Conservation (phyloP, 1,140 invertebrate genomes). For the Drosophila kanapiae region DNA sequence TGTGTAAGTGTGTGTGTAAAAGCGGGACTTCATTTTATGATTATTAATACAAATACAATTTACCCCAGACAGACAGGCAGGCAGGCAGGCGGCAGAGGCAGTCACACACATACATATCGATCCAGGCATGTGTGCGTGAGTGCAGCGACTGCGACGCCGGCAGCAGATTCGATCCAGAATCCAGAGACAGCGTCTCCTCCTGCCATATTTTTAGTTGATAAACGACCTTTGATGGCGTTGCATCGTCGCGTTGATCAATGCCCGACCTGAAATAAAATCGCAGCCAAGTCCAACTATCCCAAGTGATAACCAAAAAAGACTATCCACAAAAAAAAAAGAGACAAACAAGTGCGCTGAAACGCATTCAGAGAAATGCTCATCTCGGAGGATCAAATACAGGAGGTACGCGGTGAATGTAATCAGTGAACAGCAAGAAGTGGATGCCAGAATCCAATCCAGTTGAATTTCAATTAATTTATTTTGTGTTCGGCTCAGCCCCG, state of each 20-base stretch:
- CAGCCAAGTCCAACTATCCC: slow-evolving; percentile 6
- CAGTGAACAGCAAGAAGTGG: slow-evolving; percentile 29
- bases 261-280: slow-evolving; percentile 34
- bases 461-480: slow-evolving; percentile 73
- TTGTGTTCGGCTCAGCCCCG: slow-evolving; percentile 30
- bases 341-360: slow-evolving; percentile 40
- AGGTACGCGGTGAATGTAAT: slow-evolving; percentile 57
- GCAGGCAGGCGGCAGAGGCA: slow-evolving; percentile 3
- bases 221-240: slow-evolving; percentile 85
- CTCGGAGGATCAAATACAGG: slow-evolving; percentile 83
- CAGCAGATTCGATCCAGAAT: slow-evolving; percentile 39
- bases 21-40: slow-evolving; percentile 75
- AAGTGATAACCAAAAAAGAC: slow-evolving; percentile 1
- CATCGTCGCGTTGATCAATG: slow-evolving; percentile 82
- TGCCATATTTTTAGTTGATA: slow-evolving; percentile 84
- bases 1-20: background rate
- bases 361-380: slow-evolving; percentile 65
- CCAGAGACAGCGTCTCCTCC: slow-evolving; percentile 32
- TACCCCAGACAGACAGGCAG: slow-evolving; percentile 38
- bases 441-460: slow-evolving; percentile 46
- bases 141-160: slow-evolving; percentile 41
- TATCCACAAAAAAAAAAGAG: too few relatives aligned
- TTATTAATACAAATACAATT: slow-evolving; percentile 62
- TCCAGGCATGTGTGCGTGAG: slow-evolving; percentile 14
- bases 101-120: slow-evolving; percentile 17